A percentile compares a stretch with the other conserved stretches of the same genome.
phyloP scores from a whole-genome alignment of 2,888 invertebrate species.

The Cephus nigrinus region DNA sequence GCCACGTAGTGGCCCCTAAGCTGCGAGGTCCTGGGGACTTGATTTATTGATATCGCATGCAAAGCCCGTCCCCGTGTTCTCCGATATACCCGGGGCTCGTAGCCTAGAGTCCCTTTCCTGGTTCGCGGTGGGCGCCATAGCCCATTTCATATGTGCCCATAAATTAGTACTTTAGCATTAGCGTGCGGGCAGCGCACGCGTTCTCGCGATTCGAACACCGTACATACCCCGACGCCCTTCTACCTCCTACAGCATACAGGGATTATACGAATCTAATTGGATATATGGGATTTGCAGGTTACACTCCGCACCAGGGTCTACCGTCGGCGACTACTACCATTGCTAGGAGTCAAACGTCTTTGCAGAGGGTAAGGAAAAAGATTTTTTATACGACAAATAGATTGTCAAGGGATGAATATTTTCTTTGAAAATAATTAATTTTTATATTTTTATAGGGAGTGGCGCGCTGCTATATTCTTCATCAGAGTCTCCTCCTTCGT shows the following conservation, averaged over 20 bases:
- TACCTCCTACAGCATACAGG: slow-evolving; percentile 47
- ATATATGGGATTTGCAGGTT: slow-evolving; percentile 54
- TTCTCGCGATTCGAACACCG: neutral
- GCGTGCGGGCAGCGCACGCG: slow-evolving; percentile 38
- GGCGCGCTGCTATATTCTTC: neutral
- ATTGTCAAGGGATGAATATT: neutral
- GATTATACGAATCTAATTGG: slow-evolving; percentile 64
- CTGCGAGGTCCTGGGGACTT: slow-evolving; percentile 61
- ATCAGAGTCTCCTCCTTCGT: neutral
- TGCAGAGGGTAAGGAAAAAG: neutral
- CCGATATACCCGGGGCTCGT: slow-evolving; percentile 33
- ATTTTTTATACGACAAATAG: neutral
- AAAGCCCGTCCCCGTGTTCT: slow-evolving; percentile 59
- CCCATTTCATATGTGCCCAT: slow-evolving; percentile 56
- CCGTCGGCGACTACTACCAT: neutral
- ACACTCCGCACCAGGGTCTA: neutral
- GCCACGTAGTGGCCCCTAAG: slow-evolving; percentile 65
- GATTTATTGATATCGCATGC: slow-evolving; percentile 68
- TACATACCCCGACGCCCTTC: neutral
- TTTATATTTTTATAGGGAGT: neutral
- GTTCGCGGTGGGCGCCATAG: slow-evolving; percentile 40
- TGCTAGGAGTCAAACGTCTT: neutral
- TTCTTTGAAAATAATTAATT: neutral
- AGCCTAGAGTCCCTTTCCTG: slow-evolving; percentile 51
- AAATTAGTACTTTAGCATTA: slow-evolving; percentile 64